Base-by-base conservation (phyloP, 1,140 invertebrate genomes). In the Drosophila eugracilis region DNA sequence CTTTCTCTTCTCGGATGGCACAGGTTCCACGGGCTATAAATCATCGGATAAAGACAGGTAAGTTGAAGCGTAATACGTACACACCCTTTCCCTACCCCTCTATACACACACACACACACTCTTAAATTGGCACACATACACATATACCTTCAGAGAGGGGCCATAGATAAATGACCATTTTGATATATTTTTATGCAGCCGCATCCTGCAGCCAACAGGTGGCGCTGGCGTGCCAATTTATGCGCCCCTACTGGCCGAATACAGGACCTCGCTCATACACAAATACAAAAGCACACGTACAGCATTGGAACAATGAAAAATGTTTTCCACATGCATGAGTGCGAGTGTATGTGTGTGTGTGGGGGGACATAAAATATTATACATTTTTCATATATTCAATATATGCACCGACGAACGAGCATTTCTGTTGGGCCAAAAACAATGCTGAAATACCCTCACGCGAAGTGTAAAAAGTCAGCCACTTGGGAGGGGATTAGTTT, bases 41-140 rank as follows among this genome's bases (percentile, higher is more conserved):
- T 91, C 90, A 91, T 91, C 90, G 75, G 90, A 91, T 90, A 91
- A 91, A 80, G 90, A 91, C 90, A 91, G 90, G 90, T 91, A 88
- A 91, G 85, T 84, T 88, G 83, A 88, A 75, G 83, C 78, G 70
- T 75, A 86, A 75, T 78, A 78, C 57, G 30, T 48, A 53, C 47
- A 57, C 59, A 55, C 67, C 24, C 45, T 19, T 39, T 44, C 21
- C 41, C 12, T 42, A 4, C 10, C 15, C 22, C 37, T n/a, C n/a
- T n/a, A n/a, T 30, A 5, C 28, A 24, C 34, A 39, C 32, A 21
- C 49, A 3, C 32, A 21, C 28, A 30, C 26, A 26, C 6, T 28
- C n/a, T n/a, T n/a, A n/a, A n/a, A n/a, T n/a, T n/a, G n/a, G n/a
- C n/a, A n/a, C n/a, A n/a, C 24, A 54, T 55, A 37, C 57, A 7